These are phyloP conservation scores for Parauchenoglanis ngamensis DNA, from an alignment of 2,797 vertebrate genomes.

Conservation along the genomic window DNA sequence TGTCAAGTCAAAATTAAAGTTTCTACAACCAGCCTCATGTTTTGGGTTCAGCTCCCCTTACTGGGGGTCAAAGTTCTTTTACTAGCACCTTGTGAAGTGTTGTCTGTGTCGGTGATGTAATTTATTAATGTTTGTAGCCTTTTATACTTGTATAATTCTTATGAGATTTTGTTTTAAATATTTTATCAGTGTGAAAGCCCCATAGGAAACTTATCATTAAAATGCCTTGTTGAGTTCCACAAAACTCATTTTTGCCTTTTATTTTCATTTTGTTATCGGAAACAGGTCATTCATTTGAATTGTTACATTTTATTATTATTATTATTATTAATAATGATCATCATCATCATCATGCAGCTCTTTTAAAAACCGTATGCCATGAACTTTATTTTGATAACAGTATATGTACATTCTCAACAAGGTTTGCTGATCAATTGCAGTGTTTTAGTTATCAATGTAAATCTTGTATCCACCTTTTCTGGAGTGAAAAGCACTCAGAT, in stretches of 20 bases:
- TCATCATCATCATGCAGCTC: constrained; percentile 69
- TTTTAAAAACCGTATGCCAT: constrained; percentile 75
- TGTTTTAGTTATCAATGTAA: constrained; percentile 88
- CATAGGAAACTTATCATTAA: constrained; percentile 73
- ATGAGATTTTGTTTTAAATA: constrained; percentile 94
- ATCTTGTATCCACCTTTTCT: constrained; percentile 82
- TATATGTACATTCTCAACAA: constrained; percentile 88
- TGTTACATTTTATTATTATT: constrained; percentile 64
- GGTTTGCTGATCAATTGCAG: constrained; percentile 84
- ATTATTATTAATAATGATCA: constrained; percentile 52
- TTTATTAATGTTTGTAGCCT: constrained; percentile 99
- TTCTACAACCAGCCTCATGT: constrained; percentile 91
- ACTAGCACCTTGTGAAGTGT: constrained; percentile 99
- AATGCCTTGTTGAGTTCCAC: constrained; percentile 65
- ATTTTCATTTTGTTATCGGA: constrained; percentile 66
- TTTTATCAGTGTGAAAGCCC: constrained; percentile 84
- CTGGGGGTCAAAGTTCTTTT: constrained; percentile 91
- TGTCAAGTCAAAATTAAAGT: constrained; percentile 57
- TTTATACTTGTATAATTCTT: constrained; percentile 99
- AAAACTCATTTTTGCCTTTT: constrained; percentile 60
- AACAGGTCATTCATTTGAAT: constrained; percentile 70
- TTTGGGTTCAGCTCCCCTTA: constrained; percentile 84
- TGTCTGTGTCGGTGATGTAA: constrained; percentile 99
- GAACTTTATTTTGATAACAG: constrained; percentile 82
- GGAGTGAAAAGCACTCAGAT: constrained; percentile 83